These are phyloP conservation scores for Ptilonorhynchus violaceus DNA, from an alignment of 2,113 vertebrate species.

Conservation along the genomic window DNA sequence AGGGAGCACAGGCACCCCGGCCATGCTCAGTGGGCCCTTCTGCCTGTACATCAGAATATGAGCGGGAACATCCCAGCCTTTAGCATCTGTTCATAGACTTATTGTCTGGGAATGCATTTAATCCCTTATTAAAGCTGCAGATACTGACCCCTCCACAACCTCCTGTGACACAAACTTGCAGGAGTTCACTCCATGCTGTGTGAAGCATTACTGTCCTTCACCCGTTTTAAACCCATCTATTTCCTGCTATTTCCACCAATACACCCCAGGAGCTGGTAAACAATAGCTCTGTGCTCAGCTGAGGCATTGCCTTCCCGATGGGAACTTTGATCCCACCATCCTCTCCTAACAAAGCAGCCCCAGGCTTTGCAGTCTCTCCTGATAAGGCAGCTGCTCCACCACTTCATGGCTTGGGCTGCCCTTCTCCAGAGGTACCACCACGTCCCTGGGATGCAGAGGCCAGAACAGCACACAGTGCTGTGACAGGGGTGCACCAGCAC, in stretches of 20 bases:
- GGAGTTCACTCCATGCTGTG: background rate
- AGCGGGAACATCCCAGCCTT: background rate
- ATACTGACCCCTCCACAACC: background rate
- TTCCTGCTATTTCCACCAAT: background rate
- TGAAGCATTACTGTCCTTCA: background rate
- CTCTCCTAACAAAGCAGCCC: background rate
- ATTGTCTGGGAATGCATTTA: background rate
- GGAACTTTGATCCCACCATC: background rate
- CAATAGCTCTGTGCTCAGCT: background rate
- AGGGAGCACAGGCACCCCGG: background rate
- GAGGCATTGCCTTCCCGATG: background rate
- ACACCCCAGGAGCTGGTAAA: background rate
- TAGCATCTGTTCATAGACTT: background rate
- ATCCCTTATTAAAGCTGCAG: slow-evolving; percentile 9
- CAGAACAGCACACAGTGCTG: background rate
- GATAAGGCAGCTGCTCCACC: background rate
- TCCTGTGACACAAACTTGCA: background rate
- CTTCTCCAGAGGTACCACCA: background rate
- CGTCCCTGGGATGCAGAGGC: background rate
- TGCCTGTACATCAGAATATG: background rate
- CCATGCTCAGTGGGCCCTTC: background rate
- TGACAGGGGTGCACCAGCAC: background rate
- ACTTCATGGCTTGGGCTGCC: background rate
- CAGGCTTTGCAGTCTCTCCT: background rate
- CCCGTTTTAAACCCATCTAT: background rate